Conservation (phyloP, 2,113 vertebrate genomes). For the Clarias batrachus region DNA sequence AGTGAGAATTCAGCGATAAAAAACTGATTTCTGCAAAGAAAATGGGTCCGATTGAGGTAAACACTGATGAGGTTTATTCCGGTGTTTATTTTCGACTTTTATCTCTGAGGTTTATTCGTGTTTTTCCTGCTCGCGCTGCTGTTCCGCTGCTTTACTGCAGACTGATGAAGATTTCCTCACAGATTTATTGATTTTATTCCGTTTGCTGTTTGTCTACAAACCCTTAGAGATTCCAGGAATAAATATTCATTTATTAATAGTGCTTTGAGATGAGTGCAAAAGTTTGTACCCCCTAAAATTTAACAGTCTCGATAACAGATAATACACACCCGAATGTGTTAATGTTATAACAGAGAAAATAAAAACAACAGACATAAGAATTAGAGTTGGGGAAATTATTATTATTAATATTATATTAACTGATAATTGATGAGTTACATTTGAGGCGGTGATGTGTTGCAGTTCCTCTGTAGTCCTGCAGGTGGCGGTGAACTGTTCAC, state of each 20-base stretch:
- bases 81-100: too few species aligned
- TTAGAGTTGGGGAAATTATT: too few species aligned
- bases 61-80: neutral
- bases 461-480: too few species aligned
- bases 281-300: neutral
- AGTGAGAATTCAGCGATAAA: neutral
- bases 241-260: neutral
- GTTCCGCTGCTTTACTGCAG: too few species aligned
- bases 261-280: neutral
- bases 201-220: neutral
- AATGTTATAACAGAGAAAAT: too few species aligned
- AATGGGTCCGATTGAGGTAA: slow-evolving; percentile 63
- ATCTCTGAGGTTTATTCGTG: neutral
- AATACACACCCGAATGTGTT: too few species aligned
- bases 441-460: too few species aligned
- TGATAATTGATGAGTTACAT: too few species aligned
- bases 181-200: neutral
- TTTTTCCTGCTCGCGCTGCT: neutral
- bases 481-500: too few species aligned
- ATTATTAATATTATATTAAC: too few species aligned
- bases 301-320: neutral
- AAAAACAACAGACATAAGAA: too few species aligned
- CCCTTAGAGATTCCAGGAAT: neutral
- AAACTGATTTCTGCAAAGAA: too few species aligned
- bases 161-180: neutral